Percentiles rank a stretch among this genome's conserved stretches.
Evolutionary conservation across 2,797 vertebrate species (phyloP).

Genomic region (Coluber constrictor): DNA sequence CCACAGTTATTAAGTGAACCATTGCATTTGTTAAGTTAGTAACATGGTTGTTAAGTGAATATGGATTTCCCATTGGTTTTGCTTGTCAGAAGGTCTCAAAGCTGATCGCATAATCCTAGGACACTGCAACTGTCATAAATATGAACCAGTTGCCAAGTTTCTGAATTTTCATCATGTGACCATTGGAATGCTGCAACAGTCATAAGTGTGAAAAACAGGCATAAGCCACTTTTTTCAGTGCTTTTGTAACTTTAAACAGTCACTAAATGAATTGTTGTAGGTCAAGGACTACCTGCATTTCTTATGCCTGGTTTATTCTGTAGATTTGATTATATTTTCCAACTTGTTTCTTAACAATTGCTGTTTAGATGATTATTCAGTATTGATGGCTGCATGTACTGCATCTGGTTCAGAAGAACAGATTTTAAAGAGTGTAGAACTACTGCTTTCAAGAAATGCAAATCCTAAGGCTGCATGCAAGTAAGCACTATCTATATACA

Average conservation of each 20-base stretch:
- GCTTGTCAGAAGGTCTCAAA: not conserved
- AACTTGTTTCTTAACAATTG: slow-evolving; percentile 23
- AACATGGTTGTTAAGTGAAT: not conserved
- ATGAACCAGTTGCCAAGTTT: not conserved
- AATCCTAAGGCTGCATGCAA: slow-evolving; percentile 85
- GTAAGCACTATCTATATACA: slow-evolving; percentile 68
- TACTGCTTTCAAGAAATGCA: slow-evolving; percentile 90
- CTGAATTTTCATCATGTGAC: not conserved
- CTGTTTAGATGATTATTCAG: slow-evolving; percentile 80
- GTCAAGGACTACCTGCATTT: not conserved
- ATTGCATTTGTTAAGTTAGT: not conserved
- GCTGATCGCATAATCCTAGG: no score
- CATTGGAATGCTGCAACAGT: no score
- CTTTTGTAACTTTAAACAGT: no score
- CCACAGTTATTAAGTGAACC: not conserved
- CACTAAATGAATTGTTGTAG: no score
- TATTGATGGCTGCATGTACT: slow-evolving; percentile 87
- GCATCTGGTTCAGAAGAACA: slow-evolving; percentile 79
- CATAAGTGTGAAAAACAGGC: no score
- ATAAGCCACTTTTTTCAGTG: no score
- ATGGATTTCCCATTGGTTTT: not conserved
- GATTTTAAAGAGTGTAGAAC: slow-evolving; percentile 82
- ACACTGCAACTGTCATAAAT: no score
- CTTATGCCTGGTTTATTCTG: not conserved
- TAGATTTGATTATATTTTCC: not conserved